Conservation (phyloP, 1,140 invertebrate species). For the Temnothorax nylanderi region DNA sequence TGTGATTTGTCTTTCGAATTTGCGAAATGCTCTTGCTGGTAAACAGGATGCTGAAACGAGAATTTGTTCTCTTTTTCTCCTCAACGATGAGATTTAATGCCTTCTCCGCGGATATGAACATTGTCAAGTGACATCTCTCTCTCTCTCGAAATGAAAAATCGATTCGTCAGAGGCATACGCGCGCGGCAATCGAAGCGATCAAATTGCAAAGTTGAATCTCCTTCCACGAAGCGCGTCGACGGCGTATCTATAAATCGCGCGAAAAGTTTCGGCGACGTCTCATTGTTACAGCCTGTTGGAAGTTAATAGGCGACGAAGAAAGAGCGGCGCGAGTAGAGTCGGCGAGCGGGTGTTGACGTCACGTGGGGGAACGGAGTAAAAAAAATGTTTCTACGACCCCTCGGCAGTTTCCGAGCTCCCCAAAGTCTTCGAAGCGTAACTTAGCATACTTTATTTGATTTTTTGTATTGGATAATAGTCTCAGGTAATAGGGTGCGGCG, state of each 20-base stretch:
- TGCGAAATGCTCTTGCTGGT: not conserved
- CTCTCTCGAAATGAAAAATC: not conserved
- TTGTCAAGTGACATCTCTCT: not conserved
- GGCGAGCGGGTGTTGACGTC: conserved; percentile 35
- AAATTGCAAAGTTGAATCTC: not conserved
- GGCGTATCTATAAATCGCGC: conserved; percentile 57
- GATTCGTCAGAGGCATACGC: not conserved
- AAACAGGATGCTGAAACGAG: not conserved
- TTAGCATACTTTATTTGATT: conserved; percentile 86
- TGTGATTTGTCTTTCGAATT: not conserved
- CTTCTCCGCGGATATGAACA: not conserved
- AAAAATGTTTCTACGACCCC: conserved; percentile 76
- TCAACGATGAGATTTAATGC: not conserved
- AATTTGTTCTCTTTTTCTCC: not conserved
- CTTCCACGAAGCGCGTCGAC: conserved; percentile 24
- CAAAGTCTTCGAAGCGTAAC: conserved; percentile 82
- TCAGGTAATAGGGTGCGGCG: conserved; percentile 74
- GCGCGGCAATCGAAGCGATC: not conserved
- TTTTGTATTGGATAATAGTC: conserved; percentile 86
- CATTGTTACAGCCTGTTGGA: conserved; percentile 74
- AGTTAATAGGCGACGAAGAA: conserved; percentile 76
- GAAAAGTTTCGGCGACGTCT: conserved; percentile 58
- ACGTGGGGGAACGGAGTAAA: conserved; percentile 59
- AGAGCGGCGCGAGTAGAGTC: conserved; percentile 26
- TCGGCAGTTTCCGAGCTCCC: conserved; percentile 70